A percentile compares a stretch with the other conserved stretches of the same genome.
phyloP scores from a whole-genome alignment of 2,113 vertebrate species.

The Elaphurus davidianus region DNA sequence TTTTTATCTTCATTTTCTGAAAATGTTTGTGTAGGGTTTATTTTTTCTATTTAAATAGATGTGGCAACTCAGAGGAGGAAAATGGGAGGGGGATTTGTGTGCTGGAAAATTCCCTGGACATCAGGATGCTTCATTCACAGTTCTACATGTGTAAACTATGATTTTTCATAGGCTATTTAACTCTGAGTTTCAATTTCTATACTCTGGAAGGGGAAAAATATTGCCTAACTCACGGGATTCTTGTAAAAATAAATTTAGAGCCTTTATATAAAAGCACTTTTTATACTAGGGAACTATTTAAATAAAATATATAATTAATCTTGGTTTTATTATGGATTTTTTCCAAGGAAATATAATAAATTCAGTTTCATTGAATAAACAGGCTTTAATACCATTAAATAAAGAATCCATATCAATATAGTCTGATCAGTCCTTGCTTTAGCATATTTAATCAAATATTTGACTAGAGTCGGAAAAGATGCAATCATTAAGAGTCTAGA shows the following conservation, averaged over 20 bases:
- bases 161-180: neutral
- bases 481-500: neutral
- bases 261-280: neutral
- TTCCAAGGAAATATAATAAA: neutral
- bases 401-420: neutral
- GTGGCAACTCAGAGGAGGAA: neutral
- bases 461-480: constrained; percentile 1
- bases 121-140: neutral
- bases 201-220: neutral
- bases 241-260: neutral
- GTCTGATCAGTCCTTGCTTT: neutral
- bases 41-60: neutral
- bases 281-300: neutral
- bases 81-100: neutral
- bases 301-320: neutral
- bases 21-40: neutral
- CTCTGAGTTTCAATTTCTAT: neutral
- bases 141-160: neutral
- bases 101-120: neutral
- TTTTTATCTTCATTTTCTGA: neutral
- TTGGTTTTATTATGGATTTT: neutral
- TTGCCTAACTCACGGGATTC: neutral
- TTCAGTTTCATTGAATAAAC: neutral
- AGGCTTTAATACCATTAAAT: neutral
- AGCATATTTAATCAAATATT: constrained; percentile 34